Base-by-base conservation (phyloP, 2,888 invertebrate species). In the Plutella xylostella region DNA sequence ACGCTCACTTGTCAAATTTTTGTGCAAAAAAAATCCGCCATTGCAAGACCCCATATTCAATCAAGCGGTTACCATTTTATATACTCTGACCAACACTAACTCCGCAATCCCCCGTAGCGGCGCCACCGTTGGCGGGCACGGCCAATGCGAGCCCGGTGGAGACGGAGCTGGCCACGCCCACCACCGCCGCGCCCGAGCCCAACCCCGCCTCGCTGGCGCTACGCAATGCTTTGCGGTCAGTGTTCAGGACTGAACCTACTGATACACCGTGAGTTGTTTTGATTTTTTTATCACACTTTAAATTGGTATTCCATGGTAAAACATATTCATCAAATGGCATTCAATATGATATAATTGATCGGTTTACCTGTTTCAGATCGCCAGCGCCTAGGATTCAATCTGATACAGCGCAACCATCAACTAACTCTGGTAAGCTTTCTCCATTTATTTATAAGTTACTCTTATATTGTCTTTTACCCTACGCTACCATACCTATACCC, bases 121-220 rank as follows among this genome's bases (percentile, higher is more conserved):
- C 46, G 43, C 41, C 48, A 28, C 38, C 47, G 52, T 52, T 2
- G 51, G 34, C 55, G 56, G 63, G 60, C 14, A 68, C 76, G 0
- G 65, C 57, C 0, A 70, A 69, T 45, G 77, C 63, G 0, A 70
- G 79, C 0, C 82, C 82, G 0, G 68, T 73, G 0, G 83, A 82
- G 44, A 71, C 78, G 0, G 84, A 83, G 33, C 61, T 76, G 2
- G 72, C 78, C 0, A 83, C 84, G 1, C 83, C 82, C 0, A 83
- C 83, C 15, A 75, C 79, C 0, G 65, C 72, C 0, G 72, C 75
- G 1, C 77, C 78, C 1, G 78, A 73, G 15, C 53, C 63, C 15
- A 69, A 67, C 46, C 68, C 74, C 0, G 69, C 72, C 1, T 74
- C 80, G 1, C 62, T 79, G 0, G 77, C 80, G 15, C 55, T 82